A percentile compares a stretch with the other conserved stretches of the same genome.
These are phyloP conservation scores for Brachypterus glaber DNA, from an alignment of 2,888 invertebrate genomes.

Conservation along the genomic window DNA sequence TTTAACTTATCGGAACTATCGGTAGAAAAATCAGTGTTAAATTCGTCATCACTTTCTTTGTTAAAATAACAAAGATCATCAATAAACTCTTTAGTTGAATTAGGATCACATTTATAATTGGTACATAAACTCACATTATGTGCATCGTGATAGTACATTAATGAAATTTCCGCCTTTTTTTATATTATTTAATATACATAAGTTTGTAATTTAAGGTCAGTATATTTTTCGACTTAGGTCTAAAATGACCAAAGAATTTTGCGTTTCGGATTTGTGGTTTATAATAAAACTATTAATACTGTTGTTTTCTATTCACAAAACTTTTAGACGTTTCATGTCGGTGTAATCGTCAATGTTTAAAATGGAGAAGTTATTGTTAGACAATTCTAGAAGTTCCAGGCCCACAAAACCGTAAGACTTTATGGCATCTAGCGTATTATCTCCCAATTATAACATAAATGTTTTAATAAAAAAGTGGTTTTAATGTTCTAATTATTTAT, in stretches of 20 bases:
- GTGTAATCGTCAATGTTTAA: conserved; percentile 30
- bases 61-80: conserved; percentile 24
- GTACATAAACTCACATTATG: conserved; percentile 32
- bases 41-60: too few species aligned
- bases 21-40: conserved; percentile 19
- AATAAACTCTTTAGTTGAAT: conserved; percentile 23
- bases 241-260: conserved; percentile 27
- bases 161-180: conserved; percentile 36
- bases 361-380: conserved; percentile 29
- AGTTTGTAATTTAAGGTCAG: conserved; percentile 31
- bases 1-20: conserved; percentile 16
- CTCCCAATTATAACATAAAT: conserved; percentile 38
- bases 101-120: conserved; percentile 27
- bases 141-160: conserved; percentile 30
- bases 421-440: conserved; percentile 35
- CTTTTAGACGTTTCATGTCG: conserved; percentile 30
- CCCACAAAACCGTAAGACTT: conserved; percentile 37
- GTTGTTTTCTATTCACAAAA: conserved; percentile 35
- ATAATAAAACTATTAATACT: conserved; percentile 28
- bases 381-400: conserved; percentile 32
- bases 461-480: too few species aligned
- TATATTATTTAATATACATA: conserved; percentile 31
- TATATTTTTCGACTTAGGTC: conserved; percentile 33
- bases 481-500: too few species aligned
- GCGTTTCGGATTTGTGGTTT: conserved; percentile 26